A percentile compares a stretch with the other conserved stretches of the same genome.
These are phyloP conservation scores for Gobius niger DNA, from an alignment of 2,113 vertebrate genomes.

Conservation along the genomic window DNA sequence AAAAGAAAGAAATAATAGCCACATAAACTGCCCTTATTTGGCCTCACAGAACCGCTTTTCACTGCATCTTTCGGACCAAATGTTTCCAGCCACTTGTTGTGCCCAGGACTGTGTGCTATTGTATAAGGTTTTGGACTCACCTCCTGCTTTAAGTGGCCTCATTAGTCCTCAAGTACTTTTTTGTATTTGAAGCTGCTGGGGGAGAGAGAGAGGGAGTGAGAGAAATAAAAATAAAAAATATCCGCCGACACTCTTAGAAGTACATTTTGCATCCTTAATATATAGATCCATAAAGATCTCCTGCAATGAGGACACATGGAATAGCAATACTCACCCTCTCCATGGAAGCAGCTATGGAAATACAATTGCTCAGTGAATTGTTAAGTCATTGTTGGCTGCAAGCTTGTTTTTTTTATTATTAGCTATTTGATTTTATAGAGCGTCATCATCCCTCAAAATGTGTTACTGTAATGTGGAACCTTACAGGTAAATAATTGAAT, in stretches of 20 bases:
- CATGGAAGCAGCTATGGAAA: slow-evolving; percentile 11
- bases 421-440: no score
- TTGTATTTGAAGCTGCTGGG: slow-evolving; percentile 39
- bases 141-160: slow-evolving; percentile 53
- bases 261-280: no score
- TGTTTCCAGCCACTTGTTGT: slow-evolving; percentile 56
- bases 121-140: slow-evolving; percentile 32
- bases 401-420: background rate
- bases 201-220: background rate
- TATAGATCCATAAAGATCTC: no score
- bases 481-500: no score
- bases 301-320: background rate
- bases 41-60: slow-evolving; percentile 63
- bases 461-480: no score
- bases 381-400: background rate
- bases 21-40: slow-evolving; percentile 62
- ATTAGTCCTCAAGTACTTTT: slow-evolving; percentile 39
- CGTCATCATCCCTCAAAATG: no score
- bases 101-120: slow-evolving; percentile 34
- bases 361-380: background rate
- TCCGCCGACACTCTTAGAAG: no score
- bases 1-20: slow-evolving; percentile 29
- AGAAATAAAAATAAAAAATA: no score
- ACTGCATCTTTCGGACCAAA: slow-evolving; percentile 50
- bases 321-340: background rate